phyloP scores from a whole-genome alignment of 2,797 vertebrate genomes.

The Peromyscus aztecus region DNA sequence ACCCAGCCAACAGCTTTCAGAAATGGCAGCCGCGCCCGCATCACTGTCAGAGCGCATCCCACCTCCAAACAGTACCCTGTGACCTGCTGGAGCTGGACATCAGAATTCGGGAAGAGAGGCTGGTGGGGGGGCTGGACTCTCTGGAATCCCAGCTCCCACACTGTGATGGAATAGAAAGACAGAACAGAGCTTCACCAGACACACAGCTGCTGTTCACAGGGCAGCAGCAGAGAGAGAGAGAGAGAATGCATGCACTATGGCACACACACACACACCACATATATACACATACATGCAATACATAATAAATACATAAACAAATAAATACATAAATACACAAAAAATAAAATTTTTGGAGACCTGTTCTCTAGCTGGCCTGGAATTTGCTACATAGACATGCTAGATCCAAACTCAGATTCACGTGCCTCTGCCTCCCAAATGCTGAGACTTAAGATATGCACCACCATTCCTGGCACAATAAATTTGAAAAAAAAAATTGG shows the following conservation, averaged over 20 bases:
- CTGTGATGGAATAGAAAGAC: background rate
- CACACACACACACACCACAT: background rate
- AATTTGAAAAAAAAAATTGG: too few relatives aligned
- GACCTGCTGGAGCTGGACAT: slow-evolving; percentile 4
- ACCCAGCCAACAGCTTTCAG: slow-evolving; percentile 21
- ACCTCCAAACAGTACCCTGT: background rate
- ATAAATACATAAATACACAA: background rate
- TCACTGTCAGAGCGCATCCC: background rate
- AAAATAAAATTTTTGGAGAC: background rate
- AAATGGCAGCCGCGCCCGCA: background rate
- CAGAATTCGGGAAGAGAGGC: background rate
- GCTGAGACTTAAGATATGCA: background rate
- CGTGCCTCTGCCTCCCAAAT: background rate
- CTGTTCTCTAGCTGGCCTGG: background rate
- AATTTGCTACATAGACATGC: background rate
- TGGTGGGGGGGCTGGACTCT: too few relatives aligned
- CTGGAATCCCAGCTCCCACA: background rate
- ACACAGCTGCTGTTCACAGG: background rate
- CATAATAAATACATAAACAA: too few relatives aligned
- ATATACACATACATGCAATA: background rate
- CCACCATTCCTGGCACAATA: background rate
- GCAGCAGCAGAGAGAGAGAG: background rate
- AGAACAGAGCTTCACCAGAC: background rate
- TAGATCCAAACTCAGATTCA: background rate
- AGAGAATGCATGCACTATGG: background rate